phyloP scores from a whole-genome alignment of 1,140 invertebrate species.

The Lordiphosa clarofinis region DNA sequence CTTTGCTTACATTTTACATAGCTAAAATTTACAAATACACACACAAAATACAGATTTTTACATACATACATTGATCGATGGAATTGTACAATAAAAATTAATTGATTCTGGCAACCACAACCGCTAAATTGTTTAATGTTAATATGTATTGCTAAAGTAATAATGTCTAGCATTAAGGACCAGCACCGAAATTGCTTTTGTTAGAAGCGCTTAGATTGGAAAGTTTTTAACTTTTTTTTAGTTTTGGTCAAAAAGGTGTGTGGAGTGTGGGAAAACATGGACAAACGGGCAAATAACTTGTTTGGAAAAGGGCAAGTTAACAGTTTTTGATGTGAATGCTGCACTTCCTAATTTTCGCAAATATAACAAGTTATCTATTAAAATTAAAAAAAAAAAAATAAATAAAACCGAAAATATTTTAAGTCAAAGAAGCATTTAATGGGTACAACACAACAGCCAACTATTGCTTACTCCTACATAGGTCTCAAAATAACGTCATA shows the following conservation, averaged over 20 bases:
- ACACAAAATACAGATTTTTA: slow-evolving; percentile 12
- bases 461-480: too few species aligned
- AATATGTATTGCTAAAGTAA: slow-evolving; percentile 17
- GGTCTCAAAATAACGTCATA: too few species aligned
- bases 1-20: slow-evolving; percentile 33
- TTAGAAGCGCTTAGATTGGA: slow-evolving; percentile 69
- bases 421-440: too few species aligned
- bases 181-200: slow-evolving; percentile 56
- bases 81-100: slow-evolving; percentile 34
- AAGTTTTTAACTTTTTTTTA: background rate
- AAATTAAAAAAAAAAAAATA: too few species aligned
- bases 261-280: slow-evolving; percentile 5
- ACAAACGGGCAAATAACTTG: slow-evolving; percentile 6
- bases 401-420: too few species aligned
- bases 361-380: too few species aligned
- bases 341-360: too few species aligned
- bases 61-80: slow-evolving; percentile 27
- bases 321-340: too few species aligned
- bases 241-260: slow-evolving; percentile 18
- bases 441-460: too few species aligned
- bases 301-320: too few species aligned
- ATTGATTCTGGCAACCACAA: slow-evolving; percentile 38
- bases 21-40: slow-evolving; percentile 23
- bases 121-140: slow-evolving; percentile 23
- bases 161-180: slow-evolving; percentile 51